Conservation (phyloP, 2,888 invertebrate species). For the Orthosia gracilis region DNA sequence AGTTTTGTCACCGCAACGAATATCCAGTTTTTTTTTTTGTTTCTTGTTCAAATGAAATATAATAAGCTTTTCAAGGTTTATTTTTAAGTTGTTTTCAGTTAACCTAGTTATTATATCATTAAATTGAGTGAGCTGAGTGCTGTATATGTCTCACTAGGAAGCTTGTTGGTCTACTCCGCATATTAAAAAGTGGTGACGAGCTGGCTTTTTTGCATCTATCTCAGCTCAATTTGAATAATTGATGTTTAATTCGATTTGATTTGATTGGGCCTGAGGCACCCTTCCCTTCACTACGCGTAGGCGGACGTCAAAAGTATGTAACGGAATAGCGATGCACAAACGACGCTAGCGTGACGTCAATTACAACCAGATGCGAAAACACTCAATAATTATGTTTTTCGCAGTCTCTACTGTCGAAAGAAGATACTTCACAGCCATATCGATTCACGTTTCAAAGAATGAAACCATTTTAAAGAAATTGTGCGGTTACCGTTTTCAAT, state of each 20-base stretch:
- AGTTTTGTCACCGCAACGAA: too few species aligned
- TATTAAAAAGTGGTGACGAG: background rate
- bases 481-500: constrained; percentile 38
- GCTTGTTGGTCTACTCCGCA: too few species aligned
- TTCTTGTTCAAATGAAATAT: too few species aligned
- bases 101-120: too few species aligned
- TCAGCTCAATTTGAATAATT: background rate
- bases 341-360: background rate
- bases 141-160: too few species aligned
- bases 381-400: background rate
- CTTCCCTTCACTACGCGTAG: background rate
- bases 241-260: background rate
- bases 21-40: too few species aligned
- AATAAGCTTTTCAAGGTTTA: too few species aligned
- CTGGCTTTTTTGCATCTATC: background rate
- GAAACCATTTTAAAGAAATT: constrained; percentile 13
- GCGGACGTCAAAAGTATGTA: background rate
- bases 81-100: too few species aligned
- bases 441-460: background rate
- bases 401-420: background rate
- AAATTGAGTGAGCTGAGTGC: too few species aligned
- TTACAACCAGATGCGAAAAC: background rate
- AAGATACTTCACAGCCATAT: background rate
- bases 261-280: background rate
- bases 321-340: too few species aligned